phyloP scores from a whole-genome alignment of 1,140 invertebrate genomes.

The Conus ventricosus region DNA sequence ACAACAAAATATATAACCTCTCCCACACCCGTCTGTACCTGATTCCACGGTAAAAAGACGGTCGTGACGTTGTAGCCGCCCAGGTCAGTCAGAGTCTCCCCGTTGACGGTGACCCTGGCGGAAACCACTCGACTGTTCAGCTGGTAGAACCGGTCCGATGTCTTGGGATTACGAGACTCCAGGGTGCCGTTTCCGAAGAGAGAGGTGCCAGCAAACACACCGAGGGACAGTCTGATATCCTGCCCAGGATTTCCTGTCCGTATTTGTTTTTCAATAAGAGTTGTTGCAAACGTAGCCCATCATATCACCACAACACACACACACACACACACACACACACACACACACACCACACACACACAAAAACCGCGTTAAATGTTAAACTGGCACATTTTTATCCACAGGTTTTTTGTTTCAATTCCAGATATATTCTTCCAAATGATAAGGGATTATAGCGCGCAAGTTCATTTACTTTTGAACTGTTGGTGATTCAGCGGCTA shows the following conservation, averaged over 20 bases:
- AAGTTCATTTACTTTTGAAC: too few relatives aligned
- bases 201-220: slow-evolving; percentile 34
- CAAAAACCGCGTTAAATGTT: too few relatives aligned
- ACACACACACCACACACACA: too few relatives aligned
- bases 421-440: too few relatives aligned
- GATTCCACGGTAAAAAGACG: slow-evolving; percentile 43
- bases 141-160: not conserved
- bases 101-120: slow-evolving; percentile 49
- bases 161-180: not conserved
- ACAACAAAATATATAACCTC: not conserved
- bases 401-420: too few relatives aligned
- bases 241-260: slow-evolving; percentile 1
- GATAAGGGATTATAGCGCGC: too few relatives aligned
- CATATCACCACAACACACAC: too few relatives aligned
- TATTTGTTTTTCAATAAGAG: not conserved
- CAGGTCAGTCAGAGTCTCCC: slow-evolving; percentile 40
- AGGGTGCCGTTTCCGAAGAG: slow-evolving; percentile 16
- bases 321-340: too few relatives aligned
- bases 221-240: slow-evolving; percentile 29
- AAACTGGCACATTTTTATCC: too few relatives aligned
- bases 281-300: not conserved
- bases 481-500: too few relatives aligned
- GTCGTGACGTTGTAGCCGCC: slow-evolving; percentile 48
- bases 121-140: slow-evolving; percentile 60
- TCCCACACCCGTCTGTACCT: slow-evolving; percentile 34